A percentile compares a stretch with the other conserved stretches of the same genome.
These are phyloP conservation scores for Molossus alvarezi DNA, from an alignment of 2,797 vertebrate genomes.

Conservation along the genomic window DNA sequence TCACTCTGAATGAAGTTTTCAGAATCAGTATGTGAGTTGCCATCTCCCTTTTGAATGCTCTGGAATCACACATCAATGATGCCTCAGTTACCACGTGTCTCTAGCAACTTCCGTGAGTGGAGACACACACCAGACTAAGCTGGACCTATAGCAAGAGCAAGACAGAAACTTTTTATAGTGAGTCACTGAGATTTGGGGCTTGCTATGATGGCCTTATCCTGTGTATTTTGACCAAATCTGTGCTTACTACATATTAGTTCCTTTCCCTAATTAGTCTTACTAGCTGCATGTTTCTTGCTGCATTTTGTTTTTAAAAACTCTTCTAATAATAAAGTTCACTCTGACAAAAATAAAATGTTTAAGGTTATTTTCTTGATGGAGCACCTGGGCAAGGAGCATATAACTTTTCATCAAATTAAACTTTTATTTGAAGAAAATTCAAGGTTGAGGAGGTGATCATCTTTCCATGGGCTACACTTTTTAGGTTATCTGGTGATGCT, in stretches of 20 bases:
- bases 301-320: not conserved
- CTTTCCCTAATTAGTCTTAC: not conserved
- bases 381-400: not conserved
- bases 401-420: slow-evolving; percentile 79
- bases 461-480: not conserved
- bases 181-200: not conserved
- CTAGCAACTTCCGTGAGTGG: not conserved
- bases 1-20: not conserved
- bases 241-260: slow-evolving; percentile 3
- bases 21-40: not conserved
- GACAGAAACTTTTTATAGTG: not conserved
- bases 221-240: not conserved
- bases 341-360: slow-evolving; percentile 69
- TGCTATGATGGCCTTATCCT: not conserved
- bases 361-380: not conserved
- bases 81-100: not conserved
- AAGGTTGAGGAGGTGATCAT: not conserved
- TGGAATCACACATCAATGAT: not conserved
- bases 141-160: not conserved
- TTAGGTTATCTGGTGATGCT: slow-evolving; percentile 22
- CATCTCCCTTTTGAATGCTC: not conserved
- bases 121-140: not conserved
- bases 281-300: not conserved
- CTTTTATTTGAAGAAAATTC: slow-evolving; percentile 70
- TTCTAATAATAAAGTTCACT: slow-evolving; percentile 35